Evolutionary conservation across 2,888 invertebrate genomes (phyloP), one percentile per base, ranked within the genome.

Genomic region (Oasisia sp.): DNA sequence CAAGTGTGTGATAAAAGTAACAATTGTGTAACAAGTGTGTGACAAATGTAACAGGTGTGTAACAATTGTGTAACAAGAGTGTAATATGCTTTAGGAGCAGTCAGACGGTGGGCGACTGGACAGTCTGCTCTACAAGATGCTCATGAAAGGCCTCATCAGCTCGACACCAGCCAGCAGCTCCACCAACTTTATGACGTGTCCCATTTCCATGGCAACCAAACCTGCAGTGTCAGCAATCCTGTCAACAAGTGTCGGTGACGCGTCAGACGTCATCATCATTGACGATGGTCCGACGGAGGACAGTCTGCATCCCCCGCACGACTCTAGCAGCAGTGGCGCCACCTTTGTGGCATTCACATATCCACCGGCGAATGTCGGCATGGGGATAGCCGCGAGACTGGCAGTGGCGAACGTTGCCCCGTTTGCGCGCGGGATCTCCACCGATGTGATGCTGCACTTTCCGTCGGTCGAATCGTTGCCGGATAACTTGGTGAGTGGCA

Each of bases 131-230:
- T 74, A 74, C 27, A 74, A 74, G 74, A 74, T 74, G 74, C 74
- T 74, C 74, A 74, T 74, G 74, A 74, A 74, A 74, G 74, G 74
- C 2, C 74, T 74, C 19, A 74, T 74, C 74, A 74, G 74, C 27
- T 74, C 74, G 27, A 74, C 74, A 74, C 74, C 19, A 74, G 74
- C 19, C 27, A 27, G 74, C 74, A 74, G 74, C 74, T 27, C 74
- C 74, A 74, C 74, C 74, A 74, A 50, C 50, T 50, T 74, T 27
- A 74, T 74, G 19, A n/a, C 27, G 7, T 27, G n/a, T 27, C n/a
- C 74, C n/a, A 7, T 74, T 74, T n/a, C 74, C 74, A 74, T n/a
- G n/a, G 74, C n/a, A 74, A 74, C n/a, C 74, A 74, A 74, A 74
- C 74, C 74, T 19, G 74, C 74, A 74, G 27, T 27, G 74, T 27